phyloP scores from a whole-genome alignment of 2,797 vertebrate species.

The Agapornis canus region DNA sequence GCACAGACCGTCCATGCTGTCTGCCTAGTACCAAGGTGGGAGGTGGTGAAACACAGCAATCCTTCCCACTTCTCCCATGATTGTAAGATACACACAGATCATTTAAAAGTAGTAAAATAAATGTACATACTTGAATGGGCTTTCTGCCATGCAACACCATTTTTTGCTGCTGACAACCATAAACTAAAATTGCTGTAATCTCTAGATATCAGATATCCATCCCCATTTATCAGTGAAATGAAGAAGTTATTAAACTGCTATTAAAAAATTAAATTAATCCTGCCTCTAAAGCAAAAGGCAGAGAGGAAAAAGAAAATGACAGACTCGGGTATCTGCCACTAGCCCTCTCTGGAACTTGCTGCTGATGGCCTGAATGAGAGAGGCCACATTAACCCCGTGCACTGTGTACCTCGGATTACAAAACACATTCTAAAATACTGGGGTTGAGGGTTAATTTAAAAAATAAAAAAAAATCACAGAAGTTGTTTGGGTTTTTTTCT shows the following conservation, averaged over 20 bases:
- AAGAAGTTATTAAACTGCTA: not conserved
- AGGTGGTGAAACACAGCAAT: rapidly evolving
- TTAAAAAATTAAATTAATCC: not conserved
- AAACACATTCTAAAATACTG: not conserved
- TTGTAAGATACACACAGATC: not conserved
- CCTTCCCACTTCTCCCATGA: not conserved
- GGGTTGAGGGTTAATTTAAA: not conserved
- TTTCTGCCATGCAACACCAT: not conserved
- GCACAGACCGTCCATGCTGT: rapidly evolving
- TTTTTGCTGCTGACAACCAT: not conserved
- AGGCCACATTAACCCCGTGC: rapidly evolving
- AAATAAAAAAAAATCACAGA: not conserved
- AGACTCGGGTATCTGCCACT: not conserved
- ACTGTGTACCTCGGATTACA: rapidly evolving
- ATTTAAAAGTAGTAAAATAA: not conserved
- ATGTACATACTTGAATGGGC: not conserved
- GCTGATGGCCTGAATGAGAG: not conserved
- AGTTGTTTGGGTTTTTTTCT: not conserved
- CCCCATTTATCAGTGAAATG: not conserved
- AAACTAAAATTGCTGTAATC: not conserved
- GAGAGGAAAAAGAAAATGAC: not conserved
- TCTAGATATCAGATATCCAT: not conserved
- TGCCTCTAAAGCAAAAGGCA: not conserved
- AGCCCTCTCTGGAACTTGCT: not conserved
- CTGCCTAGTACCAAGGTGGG: not conserved